These are phyloP conservation scores for Cliona cf. orientalis DNA, from an alignment of 37 sponge, comb jelly and placozoan genomes.

Conservation along the genomic window DNA sequence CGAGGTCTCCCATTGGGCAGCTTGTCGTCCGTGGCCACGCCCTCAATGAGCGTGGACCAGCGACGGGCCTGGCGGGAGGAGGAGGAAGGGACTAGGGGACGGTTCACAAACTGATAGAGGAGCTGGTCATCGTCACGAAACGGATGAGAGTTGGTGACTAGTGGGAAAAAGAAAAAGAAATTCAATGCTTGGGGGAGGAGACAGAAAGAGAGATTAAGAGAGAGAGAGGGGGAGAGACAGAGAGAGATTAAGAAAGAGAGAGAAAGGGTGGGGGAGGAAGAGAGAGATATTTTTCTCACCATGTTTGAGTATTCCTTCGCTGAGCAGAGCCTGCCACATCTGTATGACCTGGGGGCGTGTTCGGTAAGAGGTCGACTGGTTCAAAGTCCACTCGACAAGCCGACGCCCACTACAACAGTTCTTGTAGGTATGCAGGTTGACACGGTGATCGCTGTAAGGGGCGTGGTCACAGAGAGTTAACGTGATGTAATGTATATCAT, in stretches of 20 bases:
- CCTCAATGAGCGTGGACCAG: conserved; percentile 15
- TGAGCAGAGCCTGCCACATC: conserved; percentile 90
- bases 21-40: background rate
- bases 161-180: background rate
- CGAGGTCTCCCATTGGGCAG: conserved; percentile 23
- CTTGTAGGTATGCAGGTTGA: conserved; percentile 67
- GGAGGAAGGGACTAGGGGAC: background rate
- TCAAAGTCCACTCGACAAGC: conserved; percentile 82
- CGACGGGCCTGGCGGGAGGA: background rate
- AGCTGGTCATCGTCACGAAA: conserved; percentile 52
- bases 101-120: conserved; percentile 43
- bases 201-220: background rate
- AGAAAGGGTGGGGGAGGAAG: background rate
- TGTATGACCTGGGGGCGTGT: conserved; percentile 71
- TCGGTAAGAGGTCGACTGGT: conserved; percentile 47
- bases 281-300: conserved; percentile 42
- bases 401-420: conserved; percentile 72
- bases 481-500: no score
- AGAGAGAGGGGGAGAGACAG: background rate
- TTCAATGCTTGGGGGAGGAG: background rate
- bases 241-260: background rate
- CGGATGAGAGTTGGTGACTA: conserved; percentile 42
- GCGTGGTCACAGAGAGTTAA: no score
- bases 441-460: conserved; percentile 30
- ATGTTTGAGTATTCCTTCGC: conserved; percentile 76